phyloP scores from a whole-genome alignment of 2,113 vertebrate species.

The Osmerus mordax region DNA sequence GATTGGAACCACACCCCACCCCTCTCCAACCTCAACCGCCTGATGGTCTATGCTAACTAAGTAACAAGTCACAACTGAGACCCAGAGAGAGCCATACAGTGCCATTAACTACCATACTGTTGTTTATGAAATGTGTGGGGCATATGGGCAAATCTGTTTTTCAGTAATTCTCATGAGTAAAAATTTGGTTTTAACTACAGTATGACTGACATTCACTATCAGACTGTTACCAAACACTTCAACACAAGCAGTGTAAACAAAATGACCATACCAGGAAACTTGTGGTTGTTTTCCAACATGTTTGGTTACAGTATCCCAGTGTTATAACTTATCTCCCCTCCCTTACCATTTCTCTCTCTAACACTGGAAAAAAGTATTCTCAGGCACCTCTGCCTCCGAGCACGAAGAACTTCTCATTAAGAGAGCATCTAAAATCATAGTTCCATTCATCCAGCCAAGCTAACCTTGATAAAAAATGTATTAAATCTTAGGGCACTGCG shows the following conservation, averaged over 20 bases:
- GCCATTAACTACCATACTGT: constrained; percentile 16
- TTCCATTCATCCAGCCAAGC: constrained; percentile 62
- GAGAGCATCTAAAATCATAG: constrained; percentile 65
- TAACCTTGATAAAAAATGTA: constrained; percentile 74
- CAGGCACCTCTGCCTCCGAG: constrained; percentile 39
- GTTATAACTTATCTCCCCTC: constrained; percentile 45
- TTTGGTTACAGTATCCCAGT: constrained; percentile 34
- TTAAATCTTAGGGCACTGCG: constrained; percentile 67
- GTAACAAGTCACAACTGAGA: constrained; percentile 50
- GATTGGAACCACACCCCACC: constrained; percentile 59
- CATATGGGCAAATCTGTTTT: constrained; percentile 23
- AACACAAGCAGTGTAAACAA: constrained; percentile 12
- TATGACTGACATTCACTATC: constrained; percentile 25
- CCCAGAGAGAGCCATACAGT: constrained; percentile 43
- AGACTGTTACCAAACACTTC: constrained; percentile 46
- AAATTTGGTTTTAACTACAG: constrained; percentile 30
- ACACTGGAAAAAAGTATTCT: constrained; percentile 55
- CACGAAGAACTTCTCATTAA: constrained; percentile 61
- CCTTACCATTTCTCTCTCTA: constrained; percentile 63
- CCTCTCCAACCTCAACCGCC: constrained; percentile 40
- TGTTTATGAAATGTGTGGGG: constrained; percentile 37
- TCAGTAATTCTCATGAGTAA: constrained; percentile 1
- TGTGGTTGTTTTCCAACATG: constrained; percentile 16
- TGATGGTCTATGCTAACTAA: constrained; percentile 50
- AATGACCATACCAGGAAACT: constrained; percentile 35